Evolutionary conservation across 2,888 invertebrate genomes (phyloP).

Genomic region (Melinopterus prodromus): DNA sequence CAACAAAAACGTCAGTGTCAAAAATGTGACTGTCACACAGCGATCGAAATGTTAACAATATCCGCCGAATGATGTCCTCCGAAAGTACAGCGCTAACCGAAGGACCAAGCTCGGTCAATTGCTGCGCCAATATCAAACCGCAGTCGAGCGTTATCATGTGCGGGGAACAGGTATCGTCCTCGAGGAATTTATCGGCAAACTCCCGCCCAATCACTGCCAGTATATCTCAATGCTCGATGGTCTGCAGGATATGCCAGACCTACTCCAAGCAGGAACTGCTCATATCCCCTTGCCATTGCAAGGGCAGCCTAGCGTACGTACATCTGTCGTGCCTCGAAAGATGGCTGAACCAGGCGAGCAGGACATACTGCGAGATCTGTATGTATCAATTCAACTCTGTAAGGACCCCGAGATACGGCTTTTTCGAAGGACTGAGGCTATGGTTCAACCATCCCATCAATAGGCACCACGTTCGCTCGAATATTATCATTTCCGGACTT

Average conservation of each 20-base stretch:
- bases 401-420: conserved; percentile 63
- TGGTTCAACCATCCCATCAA: conserved; percentile 74
- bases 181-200: conserved; percentile 9
- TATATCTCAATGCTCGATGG: conserved; percentile 65
- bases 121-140: neutral
- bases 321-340: conserved; percentile 74
- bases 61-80: neutral
- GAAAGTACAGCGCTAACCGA: neutral
- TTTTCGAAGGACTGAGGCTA: conserved; percentile 68
- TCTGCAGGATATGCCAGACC: conserved; percentile 72
- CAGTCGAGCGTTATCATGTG: neutral
- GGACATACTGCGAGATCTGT: conserved; percentile 76
- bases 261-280: conserved; percentile 62
- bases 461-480: conserved; percentile 68
- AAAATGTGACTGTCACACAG: neutral
- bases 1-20: neutral
- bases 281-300: conserved; percentile 74
- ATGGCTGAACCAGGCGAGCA: conserved; percentile 75
- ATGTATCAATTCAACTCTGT: conserved; percentile 65
- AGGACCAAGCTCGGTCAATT: neutral
- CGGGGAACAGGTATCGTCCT: conserved; percentile 7
- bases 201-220: conserved; percentile 9
- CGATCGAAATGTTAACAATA: neutral
- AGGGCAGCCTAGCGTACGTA: conserved; percentile 73
- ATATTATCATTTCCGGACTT: conserved; percentile 70